These are phyloP conservation scores for Phalacrocorax pelagicus DNA, from an alignment of 2,113 vertebrate species.

Conservation along the genomic window DNA sequence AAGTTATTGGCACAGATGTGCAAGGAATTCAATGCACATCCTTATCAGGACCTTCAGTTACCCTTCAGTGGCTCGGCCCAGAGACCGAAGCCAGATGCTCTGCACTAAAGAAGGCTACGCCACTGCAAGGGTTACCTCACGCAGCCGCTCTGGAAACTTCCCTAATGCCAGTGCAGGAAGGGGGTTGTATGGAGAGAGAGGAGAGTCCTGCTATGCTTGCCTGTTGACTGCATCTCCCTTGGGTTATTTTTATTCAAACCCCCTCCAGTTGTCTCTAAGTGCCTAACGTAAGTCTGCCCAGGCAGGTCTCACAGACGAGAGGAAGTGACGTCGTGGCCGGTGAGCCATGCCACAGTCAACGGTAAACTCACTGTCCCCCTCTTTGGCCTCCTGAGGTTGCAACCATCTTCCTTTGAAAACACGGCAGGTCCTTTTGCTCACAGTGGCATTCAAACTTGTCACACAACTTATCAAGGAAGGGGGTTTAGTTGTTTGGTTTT, in stretches of 20 bases:
- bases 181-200: not conserved
- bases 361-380: not conserved
- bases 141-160: not conserved
- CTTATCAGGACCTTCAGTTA: not conserved
- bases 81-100: not conserved
- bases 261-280: not conserved
- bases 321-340: not conserved
- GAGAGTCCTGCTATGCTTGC: not conserved
- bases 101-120: not conserved
- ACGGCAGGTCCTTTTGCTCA: constrained; percentile 64
- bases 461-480: constrained; percentile 18
- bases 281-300: not conserved
- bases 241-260: not conserved
- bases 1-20: not conserved
- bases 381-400: not conserved
- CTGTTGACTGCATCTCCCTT: not conserved
- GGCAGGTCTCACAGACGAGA: not conserved
- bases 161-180: not conserved
- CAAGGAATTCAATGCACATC: not conserved
- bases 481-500: not conserved
- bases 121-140: not conserved
- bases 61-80: not conserved
- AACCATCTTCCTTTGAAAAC: constrained; percentile 59
- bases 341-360: not conserved
- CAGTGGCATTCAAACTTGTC: constrained; percentile 27